These are phyloP conservation scores for Pimpla rufipes DNA, from an alignment of 2,888 invertebrate species.

Conservation along the genomic window DNA sequence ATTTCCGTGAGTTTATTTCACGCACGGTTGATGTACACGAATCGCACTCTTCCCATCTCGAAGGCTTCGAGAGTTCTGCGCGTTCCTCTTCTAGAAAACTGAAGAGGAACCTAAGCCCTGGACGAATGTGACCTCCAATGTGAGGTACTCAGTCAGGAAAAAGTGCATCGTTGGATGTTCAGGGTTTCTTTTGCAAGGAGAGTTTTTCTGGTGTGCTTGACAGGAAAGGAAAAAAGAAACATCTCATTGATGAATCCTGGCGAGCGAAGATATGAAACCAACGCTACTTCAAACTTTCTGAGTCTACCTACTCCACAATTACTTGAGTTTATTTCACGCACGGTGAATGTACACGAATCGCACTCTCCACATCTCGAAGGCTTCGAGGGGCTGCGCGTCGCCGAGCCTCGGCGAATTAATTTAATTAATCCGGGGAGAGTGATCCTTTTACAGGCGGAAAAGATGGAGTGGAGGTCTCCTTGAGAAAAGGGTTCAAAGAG, in stretches of 20 bases:
- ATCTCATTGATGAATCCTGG: neutral
- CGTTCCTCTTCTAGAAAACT: too few species aligned
- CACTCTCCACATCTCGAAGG: slow-evolving; percentile 22
- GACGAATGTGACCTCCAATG: neutral
- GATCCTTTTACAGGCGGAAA: slow-evolving; percentile 47
- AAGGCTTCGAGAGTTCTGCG: too few species aligned
- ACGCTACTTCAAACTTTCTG: neutral
- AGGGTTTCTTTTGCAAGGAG: neutral
- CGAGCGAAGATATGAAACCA: neutral
- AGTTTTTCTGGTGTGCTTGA: neutral
- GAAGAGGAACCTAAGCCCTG: neutral
- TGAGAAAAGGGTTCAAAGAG: slow-evolving; percentile 41
- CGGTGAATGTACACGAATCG: neutral
- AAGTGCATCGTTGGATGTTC: neutral
- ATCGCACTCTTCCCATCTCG: too few species aligned
- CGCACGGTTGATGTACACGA: neutral
- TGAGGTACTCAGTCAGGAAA: neutral
- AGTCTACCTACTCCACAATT: neutral
- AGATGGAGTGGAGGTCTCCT: slow-evolving; percentile 29
- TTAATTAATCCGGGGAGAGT: slow-evolving; percentile 56
- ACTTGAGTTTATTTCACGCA: neutral
- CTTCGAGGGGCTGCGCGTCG: slow-evolving; percentile 21
- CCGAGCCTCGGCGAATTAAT: slow-evolving; percentile 55
- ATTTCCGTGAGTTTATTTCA: slow-evolving; percentile 2
- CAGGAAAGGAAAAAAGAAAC: too few species aligned